A percentile compares a stretch with the other conserved stretches of the same genome.
Evolutionary conservation across 1,140 invertebrate species (phyloP).

Genomic region (Pseudomyrmex pallidus): DNA sequence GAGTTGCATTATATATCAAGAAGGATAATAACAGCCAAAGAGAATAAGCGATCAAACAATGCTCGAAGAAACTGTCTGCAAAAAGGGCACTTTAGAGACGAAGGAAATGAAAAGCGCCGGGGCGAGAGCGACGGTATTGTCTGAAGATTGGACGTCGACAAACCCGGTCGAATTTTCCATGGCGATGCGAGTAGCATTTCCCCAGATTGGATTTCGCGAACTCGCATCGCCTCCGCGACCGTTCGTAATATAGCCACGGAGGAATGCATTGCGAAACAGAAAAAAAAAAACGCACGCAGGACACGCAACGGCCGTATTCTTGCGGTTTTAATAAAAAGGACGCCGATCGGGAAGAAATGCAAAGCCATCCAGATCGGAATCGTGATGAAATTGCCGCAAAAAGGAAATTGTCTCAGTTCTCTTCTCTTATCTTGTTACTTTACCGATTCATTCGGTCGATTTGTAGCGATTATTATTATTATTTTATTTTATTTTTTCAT

Average conservation of each 20-base stretch:
- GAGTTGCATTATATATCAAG: slow-evolving; percentile 54
- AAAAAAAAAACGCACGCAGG: background rate
- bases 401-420: background rate
- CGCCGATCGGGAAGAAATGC: background rate
- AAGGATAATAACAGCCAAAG: slow-evolving; percentile 54
- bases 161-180: slow-evolving; percentile 44
- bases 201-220: slow-evolving; percentile 42
- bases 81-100: slow-evolving; percentile 56
- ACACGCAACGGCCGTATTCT: background rate
- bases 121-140: slow-evolving; percentile 35
- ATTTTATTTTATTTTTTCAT: background rate
- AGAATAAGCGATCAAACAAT: slow-evolving; percentile 60
- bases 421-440: too few relatives aligned
- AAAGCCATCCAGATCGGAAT: background rate
- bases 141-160: slow-evolving; percentile 55
- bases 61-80: slow-evolving; percentile 51
- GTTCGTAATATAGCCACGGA: slow-evolving; percentile 4
- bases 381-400: background rate
- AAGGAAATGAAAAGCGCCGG: slow-evolving; percentile 58
- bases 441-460: too few relatives aligned
- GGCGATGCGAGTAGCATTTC: slow-evolving; percentile 51
- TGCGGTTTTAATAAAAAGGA: slow-evolving; percentile 5
- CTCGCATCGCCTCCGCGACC: slow-evolving; percentile 21
- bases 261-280: slow-evolving; percentile 33
- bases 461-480: too few relatives aligned